These are phyloP conservation scores for Gasterosteus aculeatus DNA, from an alignment of 2,113 vertebrate species.

Conservation along the genomic window DNA sequence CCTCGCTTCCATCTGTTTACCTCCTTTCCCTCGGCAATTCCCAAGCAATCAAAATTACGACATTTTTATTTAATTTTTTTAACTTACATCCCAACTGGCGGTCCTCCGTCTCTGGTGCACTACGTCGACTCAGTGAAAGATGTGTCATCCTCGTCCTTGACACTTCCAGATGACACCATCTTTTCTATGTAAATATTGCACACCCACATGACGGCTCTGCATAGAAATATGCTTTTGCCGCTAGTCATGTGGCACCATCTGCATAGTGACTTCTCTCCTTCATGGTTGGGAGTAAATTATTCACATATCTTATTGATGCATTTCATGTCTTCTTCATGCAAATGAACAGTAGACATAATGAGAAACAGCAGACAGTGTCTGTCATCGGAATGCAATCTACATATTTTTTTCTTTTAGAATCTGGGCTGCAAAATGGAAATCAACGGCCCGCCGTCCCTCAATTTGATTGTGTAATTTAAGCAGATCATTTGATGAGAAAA, in stretches of 20 bases:
- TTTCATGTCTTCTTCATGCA: conserved; percentile 46
- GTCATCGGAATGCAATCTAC: conserved; percentile 38
- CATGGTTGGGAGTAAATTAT: conserved; percentile 31
- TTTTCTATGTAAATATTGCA: conserved; percentile 36
- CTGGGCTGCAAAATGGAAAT: conserved; percentile 48
- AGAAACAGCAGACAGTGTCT: conserved; percentile 52
- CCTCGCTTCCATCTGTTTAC: conserved; percentile 26
- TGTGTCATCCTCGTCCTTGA: conserved; percentile 29
- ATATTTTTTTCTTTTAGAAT: conserved; percentile 40
- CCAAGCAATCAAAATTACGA: conserved; percentile 44
- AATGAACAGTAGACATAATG: conserved; percentile 51
- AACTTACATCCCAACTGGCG: conserved; percentile 16
- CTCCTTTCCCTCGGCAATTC: conserved; percentile 9
- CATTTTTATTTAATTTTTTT: conserved; percentile 13
- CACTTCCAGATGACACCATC: conserved; percentile 37
- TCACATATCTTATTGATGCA: conserved; percentile 42
- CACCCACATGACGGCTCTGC: conserved; percentile 2
- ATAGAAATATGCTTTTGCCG: conserved; percentile 12
- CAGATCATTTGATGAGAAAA: conserved; percentile 25
- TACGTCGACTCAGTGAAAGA: conserved; percentile 26
- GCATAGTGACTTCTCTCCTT: conserved; percentile 1
- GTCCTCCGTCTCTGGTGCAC: conserved; percentile 19
- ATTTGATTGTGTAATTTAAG: conserved; percentile 46
- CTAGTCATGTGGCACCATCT: conserved; percentile 25
- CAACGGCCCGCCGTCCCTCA: conserved; percentile 33